A percentile compares a stretch with the other conserved stretches of the same genome.
phyloP scores from a whole-genome alignment of 2,113 vertebrate species.

The Theristicus caerulescens region DNA sequence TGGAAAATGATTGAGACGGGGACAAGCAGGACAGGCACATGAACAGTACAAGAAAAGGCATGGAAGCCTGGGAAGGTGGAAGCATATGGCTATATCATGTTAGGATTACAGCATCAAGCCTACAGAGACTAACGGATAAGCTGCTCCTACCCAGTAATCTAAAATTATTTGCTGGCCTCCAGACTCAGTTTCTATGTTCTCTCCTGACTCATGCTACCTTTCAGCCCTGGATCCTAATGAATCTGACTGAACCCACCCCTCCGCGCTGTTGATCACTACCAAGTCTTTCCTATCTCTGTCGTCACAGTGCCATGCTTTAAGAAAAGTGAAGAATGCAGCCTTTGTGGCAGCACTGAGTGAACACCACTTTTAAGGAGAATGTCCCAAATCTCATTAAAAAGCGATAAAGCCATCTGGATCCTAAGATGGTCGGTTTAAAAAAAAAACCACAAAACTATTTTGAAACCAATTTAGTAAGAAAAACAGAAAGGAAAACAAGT shows the following conservation, averaged over 20 bases:
- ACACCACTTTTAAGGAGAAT: not conserved
- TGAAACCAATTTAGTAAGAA: conserved; percentile 38
- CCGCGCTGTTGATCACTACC: not conserved
- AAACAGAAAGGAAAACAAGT: conserved; percentile 37
- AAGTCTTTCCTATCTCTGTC: not conserved
- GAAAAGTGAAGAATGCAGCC: not conserved
- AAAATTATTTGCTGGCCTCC: not conserved
- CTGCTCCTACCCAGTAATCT: not conserved
- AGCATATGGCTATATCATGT: not conserved
- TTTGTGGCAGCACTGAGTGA: not conserved
- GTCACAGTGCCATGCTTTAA: not conserved
- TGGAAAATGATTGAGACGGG: not conserved
- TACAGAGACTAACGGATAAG: not conserved
- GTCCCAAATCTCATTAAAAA: conserved; percentile 42
- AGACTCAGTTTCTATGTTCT: not conserved
- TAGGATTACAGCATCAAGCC: not conserved
- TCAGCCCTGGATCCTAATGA: not conserved
- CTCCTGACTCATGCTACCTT: not conserved
- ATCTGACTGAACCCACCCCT: not conserved
- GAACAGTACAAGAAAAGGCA: not conserved
- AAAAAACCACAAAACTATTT: not conserved
- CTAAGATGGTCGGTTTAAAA: not conserved
- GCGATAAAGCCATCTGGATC: conserved; percentile 28
- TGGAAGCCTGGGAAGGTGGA: not conserved
- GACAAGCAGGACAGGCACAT: not conserved